Percentiles rank a stretch among this genome's conserved stretches.
Evolutionary conservation across 2,797 vertebrate species (phyloP).

Genomic region (Uromys caudimaculatus): DNA sequence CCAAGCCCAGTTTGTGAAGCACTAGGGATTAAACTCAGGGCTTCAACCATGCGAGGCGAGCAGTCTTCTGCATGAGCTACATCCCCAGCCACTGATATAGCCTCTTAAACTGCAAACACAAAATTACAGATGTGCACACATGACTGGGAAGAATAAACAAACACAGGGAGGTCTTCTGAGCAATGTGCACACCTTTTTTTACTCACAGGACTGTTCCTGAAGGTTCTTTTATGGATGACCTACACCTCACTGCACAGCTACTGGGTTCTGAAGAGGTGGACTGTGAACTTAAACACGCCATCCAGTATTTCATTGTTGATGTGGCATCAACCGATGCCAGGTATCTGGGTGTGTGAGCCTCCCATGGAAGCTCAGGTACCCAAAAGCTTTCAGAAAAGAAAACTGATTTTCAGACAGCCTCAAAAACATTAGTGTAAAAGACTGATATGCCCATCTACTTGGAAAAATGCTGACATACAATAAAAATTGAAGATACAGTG

Average conservation of each 20-base stretch:
- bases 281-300: not conserved
- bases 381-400: conserved; percentile 47
- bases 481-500: conserved; percentile 51
- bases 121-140: not conserved
- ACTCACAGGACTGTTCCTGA: not conserved
- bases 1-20: not conserved
- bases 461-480: conserved; percentile 16
- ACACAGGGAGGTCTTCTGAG: conserved; percentile 31
- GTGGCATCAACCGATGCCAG: not conserved
- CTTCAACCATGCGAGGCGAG: not conserved
- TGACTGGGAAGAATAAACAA: conserved; percentile 39
- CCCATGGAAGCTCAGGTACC: conserved; percentile 35
- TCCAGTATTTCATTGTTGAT: not conserved
- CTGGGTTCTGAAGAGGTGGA: conserved; percentile 33
- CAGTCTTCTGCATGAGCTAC: not conserved
- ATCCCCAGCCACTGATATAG: not conserved
- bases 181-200: conserved; percentile 33
- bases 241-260: conserved; percentile 28
- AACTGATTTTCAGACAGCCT: not conserved
- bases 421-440: conserved; percentile 31
- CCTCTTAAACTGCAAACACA: conserved; percentile 37
- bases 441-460: conserved; percentile 15
- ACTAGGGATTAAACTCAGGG: not conserved
- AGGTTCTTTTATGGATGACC: conserved; percentile 31
- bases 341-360: conserved; percentile 18